Conservation (phyloP, 2,113 vertebrate species). For the Lepus timidus region DNA sequence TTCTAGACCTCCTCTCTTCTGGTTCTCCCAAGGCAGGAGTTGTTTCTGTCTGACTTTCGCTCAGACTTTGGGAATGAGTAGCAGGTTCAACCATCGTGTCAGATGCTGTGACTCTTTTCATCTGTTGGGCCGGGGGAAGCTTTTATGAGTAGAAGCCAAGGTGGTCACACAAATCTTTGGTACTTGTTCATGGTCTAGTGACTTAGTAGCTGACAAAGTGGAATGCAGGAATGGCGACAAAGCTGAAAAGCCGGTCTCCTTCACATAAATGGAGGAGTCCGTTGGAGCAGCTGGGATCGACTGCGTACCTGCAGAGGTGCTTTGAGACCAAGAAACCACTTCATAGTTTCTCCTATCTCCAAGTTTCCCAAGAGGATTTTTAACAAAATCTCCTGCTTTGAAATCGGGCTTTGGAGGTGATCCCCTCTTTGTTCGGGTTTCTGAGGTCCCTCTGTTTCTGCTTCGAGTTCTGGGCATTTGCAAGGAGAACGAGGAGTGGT, state of each 20-base stretch:
- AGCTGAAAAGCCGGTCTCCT: not conserved
- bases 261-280: not conserved
- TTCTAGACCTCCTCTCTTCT: not conserved
- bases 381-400: not conserved
- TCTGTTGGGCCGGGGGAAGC: not conserved
- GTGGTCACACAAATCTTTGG: not conserved
- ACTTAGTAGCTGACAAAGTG: not conserved
- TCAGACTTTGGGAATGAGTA: not conserved
- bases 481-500: not conserved
- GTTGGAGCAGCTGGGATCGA: too few relatives aligned
- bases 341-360: not conserved
- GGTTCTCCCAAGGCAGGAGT: not conserved
- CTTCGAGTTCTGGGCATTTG: not conserved
- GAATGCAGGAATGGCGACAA: not conserved
- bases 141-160: conserved; percentile 20
- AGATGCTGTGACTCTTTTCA: not conserved
- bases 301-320: accelerated
- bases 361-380: not conserved
- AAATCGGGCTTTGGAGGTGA: not conserved
- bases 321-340: not conserved
- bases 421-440: not conserved
- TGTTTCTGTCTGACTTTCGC: not conserved
- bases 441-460: not conserved
- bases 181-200: not conserved
- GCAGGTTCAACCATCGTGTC: not conserved